Base-by-base conservation (phyloP, 64 coral and sea anemone species). In the Dendrophyllia cribrosa region DNA sequence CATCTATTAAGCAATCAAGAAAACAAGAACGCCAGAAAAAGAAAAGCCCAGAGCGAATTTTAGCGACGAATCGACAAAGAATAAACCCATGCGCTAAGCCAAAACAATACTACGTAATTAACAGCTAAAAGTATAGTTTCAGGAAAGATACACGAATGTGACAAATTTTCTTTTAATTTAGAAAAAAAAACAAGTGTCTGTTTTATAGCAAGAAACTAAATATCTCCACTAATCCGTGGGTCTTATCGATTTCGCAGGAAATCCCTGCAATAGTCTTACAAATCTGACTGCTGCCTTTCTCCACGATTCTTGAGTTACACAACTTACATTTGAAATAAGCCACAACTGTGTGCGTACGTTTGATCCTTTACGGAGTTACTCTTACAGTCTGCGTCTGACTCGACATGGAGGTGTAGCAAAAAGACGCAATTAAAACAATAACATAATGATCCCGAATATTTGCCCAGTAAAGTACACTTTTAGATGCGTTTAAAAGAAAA, bases 391-490 rank as follows among this genome's bases (percentile, higher is more conserved):
- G 53, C 66, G 79, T 89, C 84, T 89, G 26, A 79, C 59, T 88
- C 86, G 82, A 86, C 72, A 86, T 47, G 70, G 84, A 89, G 56
- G 87, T 96, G 95, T 96, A 92, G 95, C 90, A 91, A 93, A 96
- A 96, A 93, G 79, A 85, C 74, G 80, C 88, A 94, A 97, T 91
- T 96, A 94, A 94, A 97, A 97, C 95, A 97, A 97, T 97, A 93
- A 93, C 95, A 91, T 97, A 97, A 97, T 97, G 95, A 97, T 94
- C 95, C 95, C 95, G 87, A 94, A 91, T 97, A 97, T 97, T 97
- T 97, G 91, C 88, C 86, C 88, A 97, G 95, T 97, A 97, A 97
- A 97, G 95, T 91, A 97, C 92, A 94, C 88, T 94, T 93, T 97
- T 97, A 94, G 95, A 97, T 87, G 95, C 88, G 81, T 94, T 97